phyloP scores from a whole-genome alignment of 2,888 invertebrate genomes.

The Pristionchus japonicus region DNA sequence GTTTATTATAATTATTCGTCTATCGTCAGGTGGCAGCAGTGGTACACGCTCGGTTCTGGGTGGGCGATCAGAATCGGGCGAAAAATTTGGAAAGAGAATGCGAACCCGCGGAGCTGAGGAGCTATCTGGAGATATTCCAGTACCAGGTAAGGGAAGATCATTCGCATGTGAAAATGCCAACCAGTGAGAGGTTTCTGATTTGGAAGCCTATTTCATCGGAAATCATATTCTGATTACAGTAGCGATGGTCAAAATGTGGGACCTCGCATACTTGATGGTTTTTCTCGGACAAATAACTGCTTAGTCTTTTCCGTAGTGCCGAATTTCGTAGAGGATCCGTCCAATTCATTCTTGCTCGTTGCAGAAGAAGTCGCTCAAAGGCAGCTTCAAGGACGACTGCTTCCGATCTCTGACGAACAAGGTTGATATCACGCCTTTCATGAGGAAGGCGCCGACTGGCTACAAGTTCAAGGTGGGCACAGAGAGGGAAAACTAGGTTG shows the following conservation, averaged over 20 bases:
- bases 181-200: no score
- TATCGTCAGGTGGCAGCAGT: constrained; percentile 59
- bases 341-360: no score
- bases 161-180: not conserved
- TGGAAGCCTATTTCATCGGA: no score
- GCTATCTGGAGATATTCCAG: constrained; percentile 64
- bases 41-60: constrained; percentile 67
- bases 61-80: constrained; percentile 54
- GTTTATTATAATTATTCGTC: not conserved
- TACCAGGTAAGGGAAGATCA: constrained; percentile 50
- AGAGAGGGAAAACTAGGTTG: not conserved
- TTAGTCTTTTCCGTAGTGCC: no score
- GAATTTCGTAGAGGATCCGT: no score
- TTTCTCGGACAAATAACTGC: no score
- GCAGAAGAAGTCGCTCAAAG: not conserved
- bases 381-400: not conserved
- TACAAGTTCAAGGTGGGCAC: constrained; percentile 27
- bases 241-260: no score
- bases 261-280: no score
- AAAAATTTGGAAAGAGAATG: constrained; percentile 46
- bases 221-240: no score
- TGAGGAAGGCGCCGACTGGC: not conserved
- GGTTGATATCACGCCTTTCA: not conserved
- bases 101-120: constrained; percentile 62
- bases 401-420: not conserved